These are phyloP conservation scores for Pagrus major DNA, from an alignment of 2,113 vertebrate genomes.

Conservation along the genomic window DNA sequence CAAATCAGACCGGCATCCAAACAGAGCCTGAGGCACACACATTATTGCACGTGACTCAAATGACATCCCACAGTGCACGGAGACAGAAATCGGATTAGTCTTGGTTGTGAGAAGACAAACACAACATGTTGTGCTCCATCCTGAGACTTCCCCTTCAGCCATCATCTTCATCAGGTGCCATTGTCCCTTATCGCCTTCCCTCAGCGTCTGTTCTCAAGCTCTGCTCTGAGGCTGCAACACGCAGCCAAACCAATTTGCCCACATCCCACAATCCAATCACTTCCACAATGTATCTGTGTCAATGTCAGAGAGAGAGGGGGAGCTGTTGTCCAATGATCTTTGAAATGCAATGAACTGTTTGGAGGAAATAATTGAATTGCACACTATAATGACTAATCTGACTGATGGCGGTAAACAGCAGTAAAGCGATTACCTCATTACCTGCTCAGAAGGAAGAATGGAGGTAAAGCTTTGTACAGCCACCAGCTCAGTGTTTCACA, in stretches of 20 bases:
- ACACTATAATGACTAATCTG: constrained; percentile 26
- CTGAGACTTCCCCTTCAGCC: constrained; percentile 53
- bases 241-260: constrained; percentile 65
- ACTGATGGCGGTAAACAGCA: constrained; percentile 23
- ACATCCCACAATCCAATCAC: constrained; percentile 74
- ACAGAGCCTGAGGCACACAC: constrained; percentile 16
- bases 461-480: constrained; percentile 6
- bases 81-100: constrained; percentile 69
- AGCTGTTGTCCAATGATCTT: constrained; percentile 65
- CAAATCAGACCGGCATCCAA: constrained; percentile 31
- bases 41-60: constrained; percentile 53
- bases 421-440: constrained; percentile 6
- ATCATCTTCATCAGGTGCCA: constrained; percentile 65
- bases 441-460: not conserved
- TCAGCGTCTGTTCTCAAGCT: constrained; percentile 61
- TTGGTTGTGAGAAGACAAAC: constrained; percentile 62
- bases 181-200: constrained; percentile 65
- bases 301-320: constrained; percentile 54
- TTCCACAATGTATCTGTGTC: constrained; percentile 70
- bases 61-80: constrained; percentile 44
- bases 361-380: constrained; percentile 56
- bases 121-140: constrained; percentile 55
- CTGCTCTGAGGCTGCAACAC: constrained; percentile 38
- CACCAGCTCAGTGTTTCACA: constrained; percentile 5
- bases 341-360: constrained; percentile 52